Base-by-base conservation (phyloP, 1,140 invertebrate genomes). In the Brachionus asplanchnoidis region DNA sequence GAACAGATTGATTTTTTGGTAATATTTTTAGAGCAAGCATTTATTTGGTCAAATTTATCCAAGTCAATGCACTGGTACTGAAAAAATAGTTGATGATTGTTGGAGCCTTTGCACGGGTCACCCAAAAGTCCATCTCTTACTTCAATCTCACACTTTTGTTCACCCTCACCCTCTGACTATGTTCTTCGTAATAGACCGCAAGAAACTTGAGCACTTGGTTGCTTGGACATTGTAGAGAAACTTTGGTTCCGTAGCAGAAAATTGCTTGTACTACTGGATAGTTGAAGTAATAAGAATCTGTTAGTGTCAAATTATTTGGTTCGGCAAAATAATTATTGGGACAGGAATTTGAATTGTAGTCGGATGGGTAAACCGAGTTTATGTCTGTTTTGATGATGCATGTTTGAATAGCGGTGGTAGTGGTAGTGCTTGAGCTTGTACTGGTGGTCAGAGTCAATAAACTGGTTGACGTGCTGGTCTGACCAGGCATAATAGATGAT, bases 11-110 rank as follows among this genome's bases (percentile, higher is more conserved):
- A 60, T 14, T 40, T 42, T 46, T 65, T 82, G 23, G 23, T 65
- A 14, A 14, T 32, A 20, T 65, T 82, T 40, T 26, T 82, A 7
- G 26, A 12, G 8, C 79, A 82, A 0, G 56, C 0, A 36, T 26
- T 36, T 12, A 82, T 60, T 46, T 23, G 3, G 66, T 6, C 11
- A 44, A 11, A 36, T 65, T 12, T 44, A 2, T 82, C 53, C 3
- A 12, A 40, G 17, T 82, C 79, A n/a, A 82, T 20, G 36, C 79
- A 82, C n/a, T 82, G 79, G 32, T 82, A 82, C 40, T 82, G 79
- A 26, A 82, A 26, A 28, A 82, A 65, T 23, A 82, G 14, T 11
- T 82, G 79, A 17, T 82, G 32, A 68, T 82, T 82, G 12, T 20
- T 36, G 3, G 79, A 82, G 36, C 32, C 53, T 32, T 32, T 65